These are phyloP conservation scores for Pollenia angustigena DNA, from an alignment of 2,888 invertebrate genomes.

Conservation along the genomic window DNA sequence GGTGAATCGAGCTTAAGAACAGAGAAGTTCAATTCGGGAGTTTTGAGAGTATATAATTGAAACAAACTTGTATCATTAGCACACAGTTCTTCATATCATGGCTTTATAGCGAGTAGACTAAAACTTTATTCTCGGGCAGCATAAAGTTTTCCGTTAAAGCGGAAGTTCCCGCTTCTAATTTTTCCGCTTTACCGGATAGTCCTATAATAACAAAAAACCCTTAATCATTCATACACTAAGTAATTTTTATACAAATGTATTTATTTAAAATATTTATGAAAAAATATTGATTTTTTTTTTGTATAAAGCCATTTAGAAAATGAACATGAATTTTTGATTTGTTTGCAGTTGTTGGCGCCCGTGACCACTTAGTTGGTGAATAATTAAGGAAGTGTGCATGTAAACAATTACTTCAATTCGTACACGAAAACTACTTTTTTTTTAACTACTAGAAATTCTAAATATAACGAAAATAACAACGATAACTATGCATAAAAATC, in stretches of 20 bases:
- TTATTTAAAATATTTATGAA: slow-evolving; percentile 46
- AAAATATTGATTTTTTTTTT: slow-evolving; percentile 62
- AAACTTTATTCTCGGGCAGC: no score
- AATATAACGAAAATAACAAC: slow-evolving; percentile 36
- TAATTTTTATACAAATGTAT: slow-evolving; percentile 2
- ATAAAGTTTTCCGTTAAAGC: no score
- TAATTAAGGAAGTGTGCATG: slow-evolving; percentile 75
- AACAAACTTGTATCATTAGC: no score
- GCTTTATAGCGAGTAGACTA: no score
- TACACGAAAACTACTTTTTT: slow-evolving; percentile 71
- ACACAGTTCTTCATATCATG: no score
- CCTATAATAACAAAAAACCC: no score
- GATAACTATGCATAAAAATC: slow-evolving; percentile 4
- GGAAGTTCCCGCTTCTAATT: no score
- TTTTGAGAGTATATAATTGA: no score
- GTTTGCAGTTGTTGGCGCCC: slow-evolving; percentile 75
- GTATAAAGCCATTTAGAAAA: slow-evolving; percentile 70
- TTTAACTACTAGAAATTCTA: slow-evolving; percentile 57
- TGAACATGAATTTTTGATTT: slow-evolving; percentile 75
- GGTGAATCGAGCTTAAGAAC: no score
- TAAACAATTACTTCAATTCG: slow-evolving; percentile 75
- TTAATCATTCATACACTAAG: neutral
- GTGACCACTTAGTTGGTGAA: slow-evolving; percentile 74
- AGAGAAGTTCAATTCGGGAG: no score
- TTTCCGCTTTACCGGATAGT: no score